Evolutionary conservation across 1,140 invertebrate genomes (phyloP), one percentile per base, ranked within the genome.

Genomic region (Neocloeon triangulifer): DNA sequence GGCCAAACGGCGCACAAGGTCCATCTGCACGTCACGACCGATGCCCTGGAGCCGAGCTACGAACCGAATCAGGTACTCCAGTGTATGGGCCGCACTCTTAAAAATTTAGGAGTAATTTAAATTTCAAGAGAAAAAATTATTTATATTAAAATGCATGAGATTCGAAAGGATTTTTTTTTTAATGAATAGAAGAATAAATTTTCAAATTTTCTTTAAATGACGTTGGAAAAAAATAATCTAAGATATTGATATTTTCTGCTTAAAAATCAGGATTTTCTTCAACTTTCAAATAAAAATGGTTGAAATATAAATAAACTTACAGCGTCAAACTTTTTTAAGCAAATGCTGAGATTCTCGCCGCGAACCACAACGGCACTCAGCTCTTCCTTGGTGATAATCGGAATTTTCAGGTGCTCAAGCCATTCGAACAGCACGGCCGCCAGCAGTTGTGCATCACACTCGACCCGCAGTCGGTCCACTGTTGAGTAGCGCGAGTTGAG

Each of bases 21-120:
- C 58, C 21, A 59, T 58, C 39, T 60, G 64, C 29, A 54, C 61
- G 23, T 61, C 59, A 5, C 59, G 48, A 1, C 55, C 56, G 33
- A 70, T 52, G 1, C 68, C 68, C 23, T 66, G 58, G 8, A 80
- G 50, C 36, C 73, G 62, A 9, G 58, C 64, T 8, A 78, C 43
- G 43, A 79, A 74, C 23, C 67, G 58, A 4, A 77, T 49, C n/a
- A 79, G 44, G 47, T 80, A 80, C 46, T 79, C 75, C 10, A 77
- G 39, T 2, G 75, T 57, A 37, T 67, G 70, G 25, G 64, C 59
- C 23, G 62, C 61, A 32, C 59, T 67, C 56, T 73, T n/a, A n/a
- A n/a, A n/a, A n/a, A n/a, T n/a, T n/a, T n/a, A n/a, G n/a, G n/a
- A n/a, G n/a, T n/a, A n/a, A n/a, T n/a, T n/a, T n/a, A n/a, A n/a